phyloP scores from a whole-genome alignment of 2,113 vertebrate species.

The Donacobius atricapilla region DNA sequence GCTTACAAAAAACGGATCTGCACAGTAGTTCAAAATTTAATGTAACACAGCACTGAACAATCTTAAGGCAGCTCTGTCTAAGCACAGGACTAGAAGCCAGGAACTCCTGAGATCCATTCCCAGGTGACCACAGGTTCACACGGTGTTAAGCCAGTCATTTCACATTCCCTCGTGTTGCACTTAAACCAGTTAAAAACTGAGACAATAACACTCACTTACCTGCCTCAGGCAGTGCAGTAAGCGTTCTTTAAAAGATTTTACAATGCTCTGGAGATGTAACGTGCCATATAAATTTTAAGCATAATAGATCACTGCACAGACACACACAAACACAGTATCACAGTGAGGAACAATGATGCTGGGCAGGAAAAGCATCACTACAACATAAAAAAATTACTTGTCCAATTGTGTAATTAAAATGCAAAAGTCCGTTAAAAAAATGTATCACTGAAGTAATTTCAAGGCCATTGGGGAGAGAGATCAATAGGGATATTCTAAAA shows the following conservation, averaged over 20 bases:
- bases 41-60: slow-evolving; percentile 65
- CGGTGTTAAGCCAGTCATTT: not conserved
- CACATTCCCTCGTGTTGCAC: not conserved
- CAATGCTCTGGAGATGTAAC: slow-evolving; percentile 41
- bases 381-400: slow-evolving; percentile 57
- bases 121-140: not conserved
- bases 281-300: slow-evolving; percentile 44
- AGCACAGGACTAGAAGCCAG: slow-evolving; percentile 50
- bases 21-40: slow-evolving; percentile 66
- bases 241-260: slow-evolving; percentile 24
- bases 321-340: slow-evolving; percentile 42
- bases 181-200: slow-evolving; percentile 21
- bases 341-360: slow-evolving; percentile 50
- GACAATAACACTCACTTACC: slow-evolving; percentile 36
- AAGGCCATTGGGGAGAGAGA: not conserved
- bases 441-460: slow-evolving; percentile 8
- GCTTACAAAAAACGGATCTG: slow-evolving; percentile 67
- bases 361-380: slow-evolving; percentile 30
- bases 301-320: slow-evolving; percentile 54
- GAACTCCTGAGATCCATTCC: slow-evolving; percentile 8
- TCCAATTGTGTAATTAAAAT: slow-evolving; percentile 52
- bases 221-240: slow-evolving; percentile 34
- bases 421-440: not conserved
- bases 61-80: slow-evolving; percentile 69
- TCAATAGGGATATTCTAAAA: slow-evolving; percentile 50